Conservation (phyloP, 2,888 invertebrate species). For the Cremastinae sp. region DNA sequence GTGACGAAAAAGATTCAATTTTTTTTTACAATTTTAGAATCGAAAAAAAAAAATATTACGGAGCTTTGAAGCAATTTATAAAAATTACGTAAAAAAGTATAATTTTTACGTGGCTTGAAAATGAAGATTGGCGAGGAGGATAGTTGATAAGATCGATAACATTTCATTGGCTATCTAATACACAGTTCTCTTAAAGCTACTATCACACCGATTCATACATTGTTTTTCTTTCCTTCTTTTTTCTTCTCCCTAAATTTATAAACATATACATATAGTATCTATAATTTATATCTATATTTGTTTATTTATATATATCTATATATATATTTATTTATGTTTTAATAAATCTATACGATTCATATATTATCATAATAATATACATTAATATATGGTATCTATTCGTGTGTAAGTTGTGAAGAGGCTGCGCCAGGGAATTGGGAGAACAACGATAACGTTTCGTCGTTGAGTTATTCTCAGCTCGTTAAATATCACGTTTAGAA, state of each 20-base stretch:
- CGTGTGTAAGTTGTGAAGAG: slow-evolving; percentile 26
- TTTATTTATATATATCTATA: slow-evolving; percentile 42
- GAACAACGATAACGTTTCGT: slow-evolving; percentile 27
- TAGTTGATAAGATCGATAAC: slow-evolving; percentile 66
- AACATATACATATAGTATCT: slow-evolving; percentile 47
- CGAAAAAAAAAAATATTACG: no score
- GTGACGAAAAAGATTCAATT: no score
- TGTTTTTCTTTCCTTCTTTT: slow-evolving; percentile 59
- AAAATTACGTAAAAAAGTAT: not conserved
- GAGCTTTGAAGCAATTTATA: not conserved
- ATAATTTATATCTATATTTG: slow-evolving; percentile 49
- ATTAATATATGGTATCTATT: slow-evolving; percentile 47
- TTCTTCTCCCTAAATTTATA: slow-evolving; percentile 55
- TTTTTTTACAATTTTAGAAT: no score
- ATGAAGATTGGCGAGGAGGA: slow-evolving; percentile 5
- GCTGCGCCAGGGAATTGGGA: not conserved
- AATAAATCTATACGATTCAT: slow-evolving; percentile 40
- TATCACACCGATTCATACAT: slow-evolving; percentile 81
- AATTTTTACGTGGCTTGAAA: not conserved
- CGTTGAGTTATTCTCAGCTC: slow-evolving; percentile 38
- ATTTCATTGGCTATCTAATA: slow-evolving; percentile 74
- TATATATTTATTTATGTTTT: slow-evolving; percentile 36
- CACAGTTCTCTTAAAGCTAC: slow-evolving; percentile 75
- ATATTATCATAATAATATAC: slow-evolving; percentile 45
- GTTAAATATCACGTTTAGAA: slow-evolving; percentile 50